Percentiles rank a stretch among this genome's conserved stretches.
phyloP scores from a whole-genome alignment of 2,888 invertebrate genomes.

The Nematopogon swammerdamellus region DNA sequence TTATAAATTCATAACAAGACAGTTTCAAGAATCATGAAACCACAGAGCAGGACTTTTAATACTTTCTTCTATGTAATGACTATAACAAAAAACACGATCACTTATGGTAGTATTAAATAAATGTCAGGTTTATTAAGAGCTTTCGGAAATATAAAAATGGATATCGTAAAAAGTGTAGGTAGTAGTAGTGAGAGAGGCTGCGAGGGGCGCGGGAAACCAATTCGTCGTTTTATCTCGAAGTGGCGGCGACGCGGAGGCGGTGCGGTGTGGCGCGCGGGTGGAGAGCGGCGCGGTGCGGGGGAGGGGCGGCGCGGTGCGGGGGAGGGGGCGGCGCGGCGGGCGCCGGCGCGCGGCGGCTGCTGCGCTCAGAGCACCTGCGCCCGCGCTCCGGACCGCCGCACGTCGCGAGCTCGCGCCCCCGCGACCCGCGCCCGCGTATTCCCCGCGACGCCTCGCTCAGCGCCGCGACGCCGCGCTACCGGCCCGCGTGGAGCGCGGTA shows the following conservation, averaged over 20 bases:
- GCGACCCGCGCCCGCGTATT: conserved; percentile 28
- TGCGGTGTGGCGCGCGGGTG: neutral
- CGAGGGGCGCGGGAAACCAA: conserved; percentile 43
- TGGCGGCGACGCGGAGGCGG: neutral
- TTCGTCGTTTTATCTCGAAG: conserved; percentile 40
- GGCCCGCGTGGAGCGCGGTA: conserved; percentile 31
- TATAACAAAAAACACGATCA: too few species aligned
- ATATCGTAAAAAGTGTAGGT: neutral
- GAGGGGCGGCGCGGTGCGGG: conserved; percentile 18
- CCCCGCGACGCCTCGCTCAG: conserved; percentile 25
- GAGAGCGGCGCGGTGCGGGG: conserved; percentile 27
- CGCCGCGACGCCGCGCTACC: conserved; percentile 38
- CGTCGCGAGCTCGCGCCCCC: conserved; percentile 44
- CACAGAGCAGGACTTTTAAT: too few species aligned
- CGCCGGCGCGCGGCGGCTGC: conserved; percentile 60
- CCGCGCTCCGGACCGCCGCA: conserved; percentile 58
- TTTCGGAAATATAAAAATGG: neutral
- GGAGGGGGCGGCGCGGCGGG: conserved; percentile 35
- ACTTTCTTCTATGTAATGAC: too few species aligned
- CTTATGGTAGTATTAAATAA: too few species aligned
- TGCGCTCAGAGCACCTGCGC: conserved; percentile 71
- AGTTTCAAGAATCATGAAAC: too few species aligned
- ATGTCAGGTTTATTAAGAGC: too few species aligned
- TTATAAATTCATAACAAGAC: too few species aligned
- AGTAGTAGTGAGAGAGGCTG: neutral